Base-by-base conservation (phyloP, 2,797 vertebrate species). In the Natrix natrix region DNA sequence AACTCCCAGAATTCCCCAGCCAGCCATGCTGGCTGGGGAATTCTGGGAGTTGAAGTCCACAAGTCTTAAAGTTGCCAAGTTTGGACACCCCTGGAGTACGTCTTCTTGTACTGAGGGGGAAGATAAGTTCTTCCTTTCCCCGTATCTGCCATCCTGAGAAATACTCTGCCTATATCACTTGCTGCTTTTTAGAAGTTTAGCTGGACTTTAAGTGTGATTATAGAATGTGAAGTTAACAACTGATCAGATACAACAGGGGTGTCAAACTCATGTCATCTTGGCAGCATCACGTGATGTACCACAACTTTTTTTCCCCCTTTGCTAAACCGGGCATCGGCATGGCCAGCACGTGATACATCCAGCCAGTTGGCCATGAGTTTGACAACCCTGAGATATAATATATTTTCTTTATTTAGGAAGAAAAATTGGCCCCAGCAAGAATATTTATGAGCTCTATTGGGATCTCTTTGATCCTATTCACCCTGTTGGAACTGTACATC, bases 271-370 rank as follows among this genome's bases (percentile, higher is more conserved):
- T 0, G 5, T 7, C 16, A 7, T 60, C 59, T 8, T 24, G 6
- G 59, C 7, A 0, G 59, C 2, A 1, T 6, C 7, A 24, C 2
- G 0, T 60, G 59, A 60, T 1, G 2, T 60, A 60, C 22, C 1
- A 7, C 20, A 22, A 60, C 59, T 60, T 2, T 2, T 2, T 8
- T 0, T 7, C 17, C 59, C 59, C 2, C 59, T 24, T 60, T 7
- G 16, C 57, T 59, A 59, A 20, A 59, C 2, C 6, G 1, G 57
- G 57, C 20, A 2, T 22, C 5, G 57, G 20, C 5, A 1, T 59
- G 6, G 59, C 59, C 59, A 60, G 59, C 59, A 1, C 0, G 59
- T 24, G 20, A 60, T 24, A 20, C 7, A 60, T 24, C 7, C 2
- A 5, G 2, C 20, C 17, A 0, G 0, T 20, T 22, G 20, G 20